phyloP scores from a whole-genome alignment of 2,888 invertebrate species.

The Resseliella maxima region DNA sequence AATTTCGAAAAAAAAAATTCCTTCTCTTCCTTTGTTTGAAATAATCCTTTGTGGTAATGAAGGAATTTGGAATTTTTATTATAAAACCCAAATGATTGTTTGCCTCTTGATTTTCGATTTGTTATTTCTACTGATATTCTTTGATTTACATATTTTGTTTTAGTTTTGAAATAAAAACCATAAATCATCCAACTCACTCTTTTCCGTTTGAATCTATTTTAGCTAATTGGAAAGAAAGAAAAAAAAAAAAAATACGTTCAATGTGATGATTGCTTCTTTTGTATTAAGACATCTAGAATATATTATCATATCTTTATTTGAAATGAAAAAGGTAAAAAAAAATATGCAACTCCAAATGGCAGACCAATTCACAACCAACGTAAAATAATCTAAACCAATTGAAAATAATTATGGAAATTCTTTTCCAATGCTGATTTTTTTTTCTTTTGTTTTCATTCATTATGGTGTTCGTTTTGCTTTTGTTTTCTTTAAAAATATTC shows the following conservation, averaged over 20 bases:
- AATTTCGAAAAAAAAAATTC: too few species aligned
- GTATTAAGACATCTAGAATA: neutral
- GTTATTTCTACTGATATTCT: neutral
- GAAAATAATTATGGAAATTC: neutral
- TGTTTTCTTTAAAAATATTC: too few species aligned
- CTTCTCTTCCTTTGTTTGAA: too few species aligned
- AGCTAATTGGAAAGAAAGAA: neutral
- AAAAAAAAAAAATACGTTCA: neutral
- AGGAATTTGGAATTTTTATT: too few species aligned
- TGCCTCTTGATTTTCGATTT: neutral
- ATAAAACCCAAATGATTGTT: neutral
- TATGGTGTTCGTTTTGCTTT: neutral
- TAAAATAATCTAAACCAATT: neutral
- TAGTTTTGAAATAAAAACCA: neutral
- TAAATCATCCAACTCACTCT: slow-evolving; percentile 11
- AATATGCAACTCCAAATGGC: neutral
- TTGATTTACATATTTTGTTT: neutral
- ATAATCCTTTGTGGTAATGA: too few species aligned
- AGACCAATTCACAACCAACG: neutral
- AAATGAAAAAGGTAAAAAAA: neutral
- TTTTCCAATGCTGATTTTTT: neutral
- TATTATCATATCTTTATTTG: neutral
- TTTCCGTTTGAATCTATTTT: neutral
- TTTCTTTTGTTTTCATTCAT: neutral
- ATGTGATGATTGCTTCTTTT: neutral